These are phyloP conservation scores for Aphodius sticticus DNA, from an alignment of 2,888 invertebrate genomes.

Conservation along the genomic window DNA sequence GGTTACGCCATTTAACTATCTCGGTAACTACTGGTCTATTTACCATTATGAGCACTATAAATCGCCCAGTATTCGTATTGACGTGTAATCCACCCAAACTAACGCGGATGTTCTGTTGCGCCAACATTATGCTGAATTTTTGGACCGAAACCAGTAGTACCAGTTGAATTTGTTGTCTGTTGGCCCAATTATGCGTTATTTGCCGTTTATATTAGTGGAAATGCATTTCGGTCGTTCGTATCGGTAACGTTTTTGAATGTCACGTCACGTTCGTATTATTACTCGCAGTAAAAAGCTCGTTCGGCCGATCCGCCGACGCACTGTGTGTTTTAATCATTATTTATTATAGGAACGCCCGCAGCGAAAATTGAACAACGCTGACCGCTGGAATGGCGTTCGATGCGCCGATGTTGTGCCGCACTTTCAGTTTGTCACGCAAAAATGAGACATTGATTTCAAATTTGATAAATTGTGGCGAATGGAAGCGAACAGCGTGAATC, in stretches of 20 bases:
- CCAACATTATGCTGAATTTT: background rate
- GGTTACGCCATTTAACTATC: background rate
- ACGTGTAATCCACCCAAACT: background rate
- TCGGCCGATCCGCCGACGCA: background rate
- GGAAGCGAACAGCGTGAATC: background rate
- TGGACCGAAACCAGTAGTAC: background rate
- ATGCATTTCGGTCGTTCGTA: background rate
- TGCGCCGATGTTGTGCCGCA: background rate
- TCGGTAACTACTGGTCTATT: background rate
- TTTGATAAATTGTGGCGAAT: background rate
- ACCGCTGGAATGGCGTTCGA: background rate
- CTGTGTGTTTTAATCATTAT: background rate
- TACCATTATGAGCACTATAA: background rate
- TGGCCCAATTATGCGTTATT: background rate
- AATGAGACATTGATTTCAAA: background rate
- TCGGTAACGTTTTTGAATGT: background rate
- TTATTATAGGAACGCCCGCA: background rate
- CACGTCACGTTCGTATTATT: conserved; percentile 4
- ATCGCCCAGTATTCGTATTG: background rate
- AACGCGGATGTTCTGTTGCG: background rate
- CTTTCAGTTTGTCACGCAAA: background rate
- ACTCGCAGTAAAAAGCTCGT: background rate
- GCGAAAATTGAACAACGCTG: background rate
- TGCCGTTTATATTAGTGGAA: background rate
- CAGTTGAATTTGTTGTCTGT: background rate